Evolutionary conservation across 1,140 invertebrate genomes (phyloP).

Genomic region (Pygmarrhopalites habei): DNA sequence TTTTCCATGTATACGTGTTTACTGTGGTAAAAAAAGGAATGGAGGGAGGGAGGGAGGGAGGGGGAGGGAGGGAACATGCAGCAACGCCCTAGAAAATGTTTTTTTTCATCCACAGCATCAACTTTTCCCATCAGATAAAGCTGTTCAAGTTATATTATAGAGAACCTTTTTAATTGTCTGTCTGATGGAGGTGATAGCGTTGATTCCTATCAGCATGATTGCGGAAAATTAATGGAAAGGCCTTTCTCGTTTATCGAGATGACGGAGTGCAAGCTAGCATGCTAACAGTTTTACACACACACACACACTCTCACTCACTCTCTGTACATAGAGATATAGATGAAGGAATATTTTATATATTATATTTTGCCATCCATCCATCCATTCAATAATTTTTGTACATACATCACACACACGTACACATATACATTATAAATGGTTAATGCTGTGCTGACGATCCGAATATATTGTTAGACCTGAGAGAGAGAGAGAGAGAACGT

Average conservation of each 20-base stretch:
- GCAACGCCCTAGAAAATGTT: constrained; percentile 22
- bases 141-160: constrained; percentile 21
- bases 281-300: constrained; percentile 11
- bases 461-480: too few species aligned
- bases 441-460: too few species aligned
- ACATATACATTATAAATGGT: too few species aligned
- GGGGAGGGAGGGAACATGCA: constrained; percentile 7
- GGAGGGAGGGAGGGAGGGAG: neutral
- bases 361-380: too few species aligned
- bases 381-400: too few species aligned
- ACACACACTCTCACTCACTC: neutral
- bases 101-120: constrained; percentile 17
- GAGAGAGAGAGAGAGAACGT: too few species aligned
- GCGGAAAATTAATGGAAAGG: constrained; percentile 35
- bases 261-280: constrained; percentile 28
- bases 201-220: constrained; percentile 35
- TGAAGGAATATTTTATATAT: too few species aligned
- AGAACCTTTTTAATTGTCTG: constrained; percentile 36
- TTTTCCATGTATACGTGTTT: too few species aligned
- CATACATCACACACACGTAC: too few species aligned
- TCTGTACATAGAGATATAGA: too few species aligned
- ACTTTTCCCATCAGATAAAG: constrained; percentile 19
- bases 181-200: constrained; percentile 28
- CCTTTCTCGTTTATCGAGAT: constrained; percentile 32
- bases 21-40: neutral